These are phyloP conservation scores for Drosophila prolongata DNA, from an alignment of 2,888 invertebrate species.

Conservation along the genomic window DNA sequence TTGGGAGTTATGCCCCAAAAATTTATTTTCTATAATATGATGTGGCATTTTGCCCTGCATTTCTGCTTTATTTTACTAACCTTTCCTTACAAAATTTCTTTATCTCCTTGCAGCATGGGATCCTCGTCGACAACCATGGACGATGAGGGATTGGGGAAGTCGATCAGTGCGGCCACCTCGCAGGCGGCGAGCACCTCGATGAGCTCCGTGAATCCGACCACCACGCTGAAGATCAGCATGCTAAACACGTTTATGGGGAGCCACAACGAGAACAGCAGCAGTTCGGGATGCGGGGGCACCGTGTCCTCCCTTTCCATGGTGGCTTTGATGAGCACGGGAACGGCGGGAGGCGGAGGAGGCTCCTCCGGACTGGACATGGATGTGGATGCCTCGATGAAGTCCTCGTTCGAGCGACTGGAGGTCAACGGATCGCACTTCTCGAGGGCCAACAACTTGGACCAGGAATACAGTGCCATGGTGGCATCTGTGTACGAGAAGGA, in stretches of 20 bases:
- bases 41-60: background rate
- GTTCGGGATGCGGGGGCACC: conserved; percentile 66
- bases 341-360: conserved; percentile 9
- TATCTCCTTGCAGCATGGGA: conserved; percentile 11
- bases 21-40: no score
- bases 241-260: conserved; percentile 48
- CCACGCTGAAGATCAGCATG: conserved; percentile 38
- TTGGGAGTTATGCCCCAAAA: no score
- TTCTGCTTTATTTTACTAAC: background rate
- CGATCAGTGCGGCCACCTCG: conserved; percentile 23
- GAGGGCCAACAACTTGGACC: conserved; percentile 75
- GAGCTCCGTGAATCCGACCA: conserved; percentile 25
- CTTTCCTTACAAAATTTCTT: background rate
- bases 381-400: conserved; percentile 76
- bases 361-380: conserved; percentile 44
- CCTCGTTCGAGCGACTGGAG: conserved; percentile 75
- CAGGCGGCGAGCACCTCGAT: conserved; percentile 41
- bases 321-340: conserved; percentile 43
- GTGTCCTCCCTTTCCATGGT: conserved; percentile 51
- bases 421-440: conserved; percentile 50
- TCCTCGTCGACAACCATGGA: conserved; percentile 8
- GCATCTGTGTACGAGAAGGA: conserved; percentile 80
- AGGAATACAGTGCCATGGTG: conserved; percentile 82
- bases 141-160: conserved; percentile 34
- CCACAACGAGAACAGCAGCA: conserved; percentile 63